These are phyloP conservation scores for Corydoras sp. DNA, from an alignment of 2,113 vertebrate species.

Conservation along the genomic window DNA sequence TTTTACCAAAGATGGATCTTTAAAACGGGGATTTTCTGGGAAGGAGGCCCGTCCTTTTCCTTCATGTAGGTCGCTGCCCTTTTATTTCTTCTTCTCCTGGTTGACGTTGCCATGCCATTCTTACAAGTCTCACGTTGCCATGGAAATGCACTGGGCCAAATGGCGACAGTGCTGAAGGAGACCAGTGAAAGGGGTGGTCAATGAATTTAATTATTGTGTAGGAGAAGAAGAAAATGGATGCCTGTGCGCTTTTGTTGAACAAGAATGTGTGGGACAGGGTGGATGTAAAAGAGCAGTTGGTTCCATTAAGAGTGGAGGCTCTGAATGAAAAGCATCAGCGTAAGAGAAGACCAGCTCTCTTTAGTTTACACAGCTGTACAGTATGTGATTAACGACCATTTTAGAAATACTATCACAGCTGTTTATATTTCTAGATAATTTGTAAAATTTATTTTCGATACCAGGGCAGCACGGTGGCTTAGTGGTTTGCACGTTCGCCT, in stretches of 20 bases:
- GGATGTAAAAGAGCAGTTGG: conserved; percentile 49
- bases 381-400: no score
- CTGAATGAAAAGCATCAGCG: conserved; percentile 21
- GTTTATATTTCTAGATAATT: no score
- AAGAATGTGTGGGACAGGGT: conserved; percentile 42
- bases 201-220: conserved; percentile 54
- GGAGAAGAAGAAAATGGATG: conserved; percentile 34
- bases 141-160: conserved; percentile 61
- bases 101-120: conserved; percentile 69
- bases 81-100: conserved; percentile 61
- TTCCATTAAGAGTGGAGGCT: conserved; percentile 33
- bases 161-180: conserved; percentile 40
- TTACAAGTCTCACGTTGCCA: conserved; percentile 64
- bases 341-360: conserved; percentile 9
- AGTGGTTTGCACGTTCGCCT: no score
- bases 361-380: no score
- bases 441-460: no score
- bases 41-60: conserved; percentile 55
- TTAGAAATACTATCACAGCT: no score
- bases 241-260: conserved; percentile 54
- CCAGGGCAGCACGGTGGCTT: no score
- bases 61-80: conserved; percentile 58
- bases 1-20: neutral
- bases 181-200: conserved; percentile 45
- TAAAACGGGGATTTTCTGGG: conserved; percentile 52